phyloP scores from a whole-genome alignment of 2,888 invertebrate species.

The Elmis aenea region DNA sequence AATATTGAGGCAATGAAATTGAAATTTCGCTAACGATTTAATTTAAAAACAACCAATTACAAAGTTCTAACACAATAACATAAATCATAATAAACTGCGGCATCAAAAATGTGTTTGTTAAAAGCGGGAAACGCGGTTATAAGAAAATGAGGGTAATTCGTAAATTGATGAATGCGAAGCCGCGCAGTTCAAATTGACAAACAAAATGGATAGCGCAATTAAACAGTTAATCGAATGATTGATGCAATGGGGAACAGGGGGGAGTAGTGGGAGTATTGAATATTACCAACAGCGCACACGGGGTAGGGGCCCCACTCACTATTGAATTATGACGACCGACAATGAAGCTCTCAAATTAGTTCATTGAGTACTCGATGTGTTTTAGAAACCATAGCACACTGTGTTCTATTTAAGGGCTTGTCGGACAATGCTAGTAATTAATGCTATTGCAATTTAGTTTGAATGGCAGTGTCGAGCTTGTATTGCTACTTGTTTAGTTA shows the following conservation, averaged over 20 bases:
- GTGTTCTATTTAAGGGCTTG: slow-evolving; percentile 18
- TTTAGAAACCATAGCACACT: slow-evolving; percentile 20
- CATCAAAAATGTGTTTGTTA: slow-evolving; percentile 18
- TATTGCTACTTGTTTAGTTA: slow-evolving; percentile 15
- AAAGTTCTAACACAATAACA: slow-evolving; percentile 10
- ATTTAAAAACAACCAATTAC: too few species aligned
- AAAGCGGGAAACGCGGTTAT: slow-evolving; percentile 19
- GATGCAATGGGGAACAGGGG: slow-evolving; percentile 42
- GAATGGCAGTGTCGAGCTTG: slow-evolving; percentile 20
- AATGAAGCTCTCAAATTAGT: slow-evolving; percentile 38
- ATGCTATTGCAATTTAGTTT: slow-evolving; percentile 25
- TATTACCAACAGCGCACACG: slow-evolving; percentile 19
- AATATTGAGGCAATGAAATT: too few species aligned
- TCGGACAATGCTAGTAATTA: slow-evolving; percentile 24
- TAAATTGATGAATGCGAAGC: slow-evolving; percentile 42
- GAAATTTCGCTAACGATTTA: too few species aligned
- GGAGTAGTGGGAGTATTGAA: slow-evolving; percentile 22
- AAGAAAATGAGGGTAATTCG: slow-evolving; percentile 35
- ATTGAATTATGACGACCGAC: slow-evolving; percentile 37
- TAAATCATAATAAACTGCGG: slow-evolving; percentile 21
- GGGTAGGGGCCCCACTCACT: slow-evolving; percentile 21
- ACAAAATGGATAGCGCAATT: slow-evolving; percentile 46
- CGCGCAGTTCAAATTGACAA: slow-evolving; percentile 42
- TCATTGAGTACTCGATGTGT: slow-evolving; percentile 29
- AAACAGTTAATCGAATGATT: slow-evolving; percentile 46